Base-by-base conservation (phyloP, 2,797 vertebrate species). In the Sparus aurata region DNA sequence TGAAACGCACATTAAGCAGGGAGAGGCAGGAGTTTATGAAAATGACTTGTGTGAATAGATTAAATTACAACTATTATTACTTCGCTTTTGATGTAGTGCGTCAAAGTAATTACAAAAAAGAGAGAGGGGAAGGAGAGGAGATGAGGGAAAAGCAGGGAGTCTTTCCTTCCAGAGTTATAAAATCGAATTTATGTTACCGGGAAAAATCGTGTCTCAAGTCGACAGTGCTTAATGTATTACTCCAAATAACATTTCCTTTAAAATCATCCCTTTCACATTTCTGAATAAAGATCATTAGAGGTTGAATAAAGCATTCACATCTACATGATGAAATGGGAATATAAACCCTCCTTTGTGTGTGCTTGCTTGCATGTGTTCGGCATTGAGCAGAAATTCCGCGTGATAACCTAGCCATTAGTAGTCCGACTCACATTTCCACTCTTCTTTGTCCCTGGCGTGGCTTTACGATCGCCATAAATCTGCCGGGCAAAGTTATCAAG, bases 1-100 rank as follows among this genome's bases (percentile, higher is more conserved):
- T 97, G 97, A 96, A 97, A 97, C 82, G 94, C 95, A 95, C 96
- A 97, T 97, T 97, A 98, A 96, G 95, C 92, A 85, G 79, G 79
- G 77, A 91, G 90, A 94, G 93, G 96, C 93, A 97, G 95, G 96
- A 97, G 95, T 98, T 98, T 96, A 95, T 97, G 96, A 97, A 97
- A 98, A 98, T 98, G 96, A 97, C 96, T 97, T 96, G 94, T 96
- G 96, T 97, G 97, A 97, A 97, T 96, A 97, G 96, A 98, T 97
- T 97, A 97, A 98, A 98, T 98, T 97, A 97, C 95, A 97, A 97
- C 97, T 97, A 97, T 98, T 98, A 98, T 97, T 97, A 97, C 96
- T 97, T 96, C 95, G 95, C 96, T 96, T 98, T 98, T 97, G 97
- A 99, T 98, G 97, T 97, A 97, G 96, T 96, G 96, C 94, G 95